Evolutionary conservation across 1,140 invertebrate genomes (phyloP), one percentile per base, ranked within the genome.

Genomic region (Lepidurus packardi): DNA sequence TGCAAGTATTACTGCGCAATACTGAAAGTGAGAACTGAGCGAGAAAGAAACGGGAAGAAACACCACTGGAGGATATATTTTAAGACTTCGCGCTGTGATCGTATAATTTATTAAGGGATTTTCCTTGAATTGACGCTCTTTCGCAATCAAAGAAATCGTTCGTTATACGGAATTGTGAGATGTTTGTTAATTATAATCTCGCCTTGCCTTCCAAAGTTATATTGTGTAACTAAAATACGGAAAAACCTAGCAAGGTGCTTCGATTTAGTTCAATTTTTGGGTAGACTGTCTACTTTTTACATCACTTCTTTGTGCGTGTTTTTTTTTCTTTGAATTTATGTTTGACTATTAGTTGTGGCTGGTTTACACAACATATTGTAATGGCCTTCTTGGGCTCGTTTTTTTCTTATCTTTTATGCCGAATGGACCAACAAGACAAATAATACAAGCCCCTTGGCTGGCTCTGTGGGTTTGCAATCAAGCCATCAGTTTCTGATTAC

Each of bases 401-500:
- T n/a, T 65, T 65, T 65, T 65, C 53, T 65, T 65, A 13, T 65
- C 16, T 65, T 65, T 65, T 21, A 65, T 65, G 16, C 6, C 1
- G 16, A 65, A 13, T 65, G 13, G 53, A 21, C 21, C 7, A 65
- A 13, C 13, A 13, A 9, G 21, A 65, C 53, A 65, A 65, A 65
- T 13, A 65, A 65, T 65, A 65, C 53, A 65, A 65, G 53, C 13
- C 53, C 53, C 53, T 65, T 65, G 53, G 53, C 53, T 65, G 53
- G 53, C 21, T 65, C 1, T 21, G 21, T n/a, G 53, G 53, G 53
- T 65, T 65, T 65, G 53, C 21, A 9, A 65, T 65, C 53, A 7
- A 65, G 21, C 53, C 13, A n/a, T 65, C 53, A 13, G 8, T 16
- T 65, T 65, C 21, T 16, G 45, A 47, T 47, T 65, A n/a, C 16